A percentile compares a stretch with the other conserved stretches of the same genome.
phyloP scores from a whole-genome alignment of 2,113 vertebrate genomes.

The Bufo bufo region DNA sequence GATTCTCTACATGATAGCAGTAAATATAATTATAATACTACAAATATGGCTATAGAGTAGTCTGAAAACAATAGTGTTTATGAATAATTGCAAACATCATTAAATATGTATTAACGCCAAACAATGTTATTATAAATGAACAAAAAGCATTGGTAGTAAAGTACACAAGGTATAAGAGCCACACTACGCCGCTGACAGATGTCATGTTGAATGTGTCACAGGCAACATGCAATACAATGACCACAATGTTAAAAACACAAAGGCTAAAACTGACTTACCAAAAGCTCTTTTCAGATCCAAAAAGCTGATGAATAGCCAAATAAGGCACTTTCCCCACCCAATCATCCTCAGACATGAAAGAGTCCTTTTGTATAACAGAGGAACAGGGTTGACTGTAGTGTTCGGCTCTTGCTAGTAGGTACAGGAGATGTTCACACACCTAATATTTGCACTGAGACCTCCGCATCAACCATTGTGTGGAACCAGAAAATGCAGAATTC shows the following conservation, averaged over 20 bases:
- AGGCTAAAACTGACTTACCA: conserved; percentile 30
- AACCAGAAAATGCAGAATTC: not conserved
- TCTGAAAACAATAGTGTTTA: not conserved
- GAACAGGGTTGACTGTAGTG: not conserved
- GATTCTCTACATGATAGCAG: not conserved
- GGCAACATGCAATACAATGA: not conserved
- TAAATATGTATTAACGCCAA: not conserved
- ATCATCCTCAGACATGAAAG: conserved; percentile 43
- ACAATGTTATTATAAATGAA: no score
- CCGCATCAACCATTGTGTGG: conserved; percentile 1
- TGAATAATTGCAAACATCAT: not conserved
- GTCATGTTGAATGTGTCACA: not conserved
- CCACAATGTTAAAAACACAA: not conserved
- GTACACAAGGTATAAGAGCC: not conserved
- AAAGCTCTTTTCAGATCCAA: conserved; percentile 8
- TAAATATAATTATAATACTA: not conserved
- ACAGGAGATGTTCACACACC: not conserved
- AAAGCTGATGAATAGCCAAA: conserved; percentile 35
- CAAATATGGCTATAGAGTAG: not conserved
- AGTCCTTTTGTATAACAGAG: not conserved
- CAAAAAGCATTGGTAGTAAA: not conserved
- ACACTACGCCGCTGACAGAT: not conserved
- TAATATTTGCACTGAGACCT: not conserved
- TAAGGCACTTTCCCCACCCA: conserved; percentile 5
- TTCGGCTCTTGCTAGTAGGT: not conserved